Evolutionary conservation across 1,140 invertebrate species (phyloP).

Genomic region (Archegozetes longisetosus): DNA sequence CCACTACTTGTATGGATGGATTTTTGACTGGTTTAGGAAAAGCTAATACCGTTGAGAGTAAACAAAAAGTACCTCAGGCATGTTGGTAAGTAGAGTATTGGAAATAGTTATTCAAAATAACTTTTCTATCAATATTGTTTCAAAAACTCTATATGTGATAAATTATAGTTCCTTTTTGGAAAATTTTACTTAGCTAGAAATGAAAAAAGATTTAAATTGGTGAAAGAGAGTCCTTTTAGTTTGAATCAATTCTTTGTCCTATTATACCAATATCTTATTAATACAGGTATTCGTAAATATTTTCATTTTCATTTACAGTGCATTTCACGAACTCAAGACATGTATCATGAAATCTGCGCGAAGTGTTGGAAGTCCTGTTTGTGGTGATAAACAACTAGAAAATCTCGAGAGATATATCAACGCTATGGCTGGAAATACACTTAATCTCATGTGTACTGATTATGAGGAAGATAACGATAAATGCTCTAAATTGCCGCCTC

Average conservation of each 20-base stretch:
- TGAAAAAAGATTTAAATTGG: too few relatives aligned
- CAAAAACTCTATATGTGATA: too few relatives aligned
- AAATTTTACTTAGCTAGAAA: too few relatives aligned
- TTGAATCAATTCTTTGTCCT: too few relatives aligned
- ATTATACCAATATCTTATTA: too few relatives aligned
- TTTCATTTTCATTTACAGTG: too few relatives aligned
- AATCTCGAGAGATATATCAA: background rate
- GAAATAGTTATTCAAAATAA: too few relatives aligned
- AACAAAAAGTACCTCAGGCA: conserved; percentile 1
- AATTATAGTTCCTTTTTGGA: too few relatives aligned
- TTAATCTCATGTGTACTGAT: conserved; percentile 9
- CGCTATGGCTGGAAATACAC: conserved; percentile 8
- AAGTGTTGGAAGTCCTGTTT: background rate
- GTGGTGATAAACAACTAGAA: background rate
- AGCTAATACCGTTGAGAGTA: background rate
- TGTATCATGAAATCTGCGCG: background rate
- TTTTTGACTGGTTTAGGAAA: conserved; percentile 6
- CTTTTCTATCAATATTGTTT: too few relatives aligned
- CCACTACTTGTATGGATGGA: conserved; percentile 1
- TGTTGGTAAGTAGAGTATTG: conserved; percentile 16
- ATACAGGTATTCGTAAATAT: too few relatives aligned
- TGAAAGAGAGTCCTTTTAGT: too few relatives aligned
- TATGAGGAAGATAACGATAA: conserved; percentile 6
- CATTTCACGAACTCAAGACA: conserved; percentile 2
- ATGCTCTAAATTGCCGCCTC: background rate